A percentile compares a stretch with the other conserved stretches of the same genome.
Conservation (phyloP, 2,888 invertebrate species). For the Colostygia pectinataria region DNA sequence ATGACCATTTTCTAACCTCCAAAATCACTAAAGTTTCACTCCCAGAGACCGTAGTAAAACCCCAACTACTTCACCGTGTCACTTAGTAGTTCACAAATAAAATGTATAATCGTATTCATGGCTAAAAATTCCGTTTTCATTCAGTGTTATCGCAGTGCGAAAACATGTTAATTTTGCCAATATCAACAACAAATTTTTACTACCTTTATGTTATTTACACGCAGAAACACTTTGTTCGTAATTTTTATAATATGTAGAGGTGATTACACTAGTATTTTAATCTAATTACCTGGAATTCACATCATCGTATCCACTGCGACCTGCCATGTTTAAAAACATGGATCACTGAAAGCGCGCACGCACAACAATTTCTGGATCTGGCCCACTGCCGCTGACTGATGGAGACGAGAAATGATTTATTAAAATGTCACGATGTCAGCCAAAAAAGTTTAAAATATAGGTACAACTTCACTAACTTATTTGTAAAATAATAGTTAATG, state of each 20-base stretch:
- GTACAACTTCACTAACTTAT: no score
- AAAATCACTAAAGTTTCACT: conserved; percentile 46
- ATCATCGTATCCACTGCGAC: conserved; percentile 92
- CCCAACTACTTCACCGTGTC: conserved; percentile 26
- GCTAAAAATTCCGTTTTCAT: conserved; percentile 66
- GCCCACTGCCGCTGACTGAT: no score
- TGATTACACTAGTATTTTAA: conserved; percentile 48
- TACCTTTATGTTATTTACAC: conserved; percentile 9
- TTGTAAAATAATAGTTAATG: no score
- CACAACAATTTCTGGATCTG: conserved; percentile 57
- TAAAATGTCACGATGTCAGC: no score
- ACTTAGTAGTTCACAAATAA: conserved; percentile 40
- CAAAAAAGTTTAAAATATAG: no score
- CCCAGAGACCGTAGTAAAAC: conserved; percentile 16
- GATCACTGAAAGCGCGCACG: conserved; percentile 78
- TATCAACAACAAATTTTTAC: conserved; percentile 27
- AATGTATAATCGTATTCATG: conserved; percentile 46
- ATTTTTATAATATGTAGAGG: conserved; percentile 30
- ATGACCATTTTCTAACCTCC: conserved; percentile 76
- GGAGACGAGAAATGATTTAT: no score
- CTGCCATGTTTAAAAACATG: conserved; percentile 92
- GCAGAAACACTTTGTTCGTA: conserved; percentile 35
- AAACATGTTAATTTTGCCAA: conserved; percentile 46
- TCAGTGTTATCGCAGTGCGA: conserved; percentile 69
- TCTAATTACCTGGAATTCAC: conserved; percentile 88